phyloP scores from a whole-genome alignment of 2,797 vertebrate genomes.

The Eulemur mongoz region DNA sequence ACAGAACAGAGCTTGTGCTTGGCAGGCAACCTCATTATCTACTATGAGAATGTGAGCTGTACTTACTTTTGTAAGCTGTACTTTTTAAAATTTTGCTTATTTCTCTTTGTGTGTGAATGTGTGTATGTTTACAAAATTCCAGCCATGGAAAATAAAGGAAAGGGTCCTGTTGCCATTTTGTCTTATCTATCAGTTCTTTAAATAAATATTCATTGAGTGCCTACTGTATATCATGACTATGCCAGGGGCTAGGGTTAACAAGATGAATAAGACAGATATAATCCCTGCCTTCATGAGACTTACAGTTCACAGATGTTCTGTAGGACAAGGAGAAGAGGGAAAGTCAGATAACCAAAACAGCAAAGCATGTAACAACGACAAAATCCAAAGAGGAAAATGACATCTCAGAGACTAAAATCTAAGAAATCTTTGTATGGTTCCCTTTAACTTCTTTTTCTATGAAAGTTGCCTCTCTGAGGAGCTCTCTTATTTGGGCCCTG shows the following conservation, averaged over 20 bases:
- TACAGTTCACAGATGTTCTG: neutral
- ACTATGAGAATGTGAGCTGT: neutral
- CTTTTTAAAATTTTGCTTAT: neutral
- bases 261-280: neutral
- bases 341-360: neutral
- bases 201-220: slow-evolving; percentile 6
- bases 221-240: neutral
- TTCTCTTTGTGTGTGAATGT: neutral
- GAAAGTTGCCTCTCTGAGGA: neutral
- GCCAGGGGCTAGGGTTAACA: neutral
- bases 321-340: neutral
- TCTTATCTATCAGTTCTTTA: neutral
- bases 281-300: neutral
- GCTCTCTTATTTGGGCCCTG: neutral
- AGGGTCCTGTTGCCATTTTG: neutral
- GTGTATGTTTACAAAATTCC: neutral
- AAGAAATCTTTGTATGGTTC: neutral
- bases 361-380: neutral
- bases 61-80: neutral
- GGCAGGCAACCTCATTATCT: neutral
- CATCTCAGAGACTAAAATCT: neutral
- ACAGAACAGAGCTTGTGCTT: neutral
- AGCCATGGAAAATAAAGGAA: slow-evolving; percentile 9
- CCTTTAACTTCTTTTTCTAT: neutral
- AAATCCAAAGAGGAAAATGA: neutral